Base-by-base conservation (phyloP, 2,797 vertebrate species). In the Hyperoplus lanceolatus region DNA sequence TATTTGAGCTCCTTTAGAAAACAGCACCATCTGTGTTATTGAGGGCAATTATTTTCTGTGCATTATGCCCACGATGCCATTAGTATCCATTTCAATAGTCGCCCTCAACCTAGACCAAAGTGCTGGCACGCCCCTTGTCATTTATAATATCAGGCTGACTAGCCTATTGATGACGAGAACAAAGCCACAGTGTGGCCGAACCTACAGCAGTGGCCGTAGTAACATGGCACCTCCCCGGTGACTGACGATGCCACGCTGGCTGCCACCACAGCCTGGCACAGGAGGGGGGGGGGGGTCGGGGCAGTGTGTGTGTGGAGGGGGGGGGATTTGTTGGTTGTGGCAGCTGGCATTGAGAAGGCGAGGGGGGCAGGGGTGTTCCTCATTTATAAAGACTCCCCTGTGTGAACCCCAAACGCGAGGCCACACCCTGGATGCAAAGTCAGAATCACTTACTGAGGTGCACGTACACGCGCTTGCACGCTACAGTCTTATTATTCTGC, bases 81-180 rank as follows among this genome's bases (percentile, higher is more conserved):
- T 83, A 82, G 81, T 86, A 76, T 90, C 88, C 75, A 59, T 87
- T 86, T 90, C 88, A 90, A 50, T 73, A 54, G 64, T 75, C 8
- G 49, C 75, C 81, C 78, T 89, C 60, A 67, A 82, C 82, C 81
- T 77, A 67, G 72, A 77, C 68, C 86, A 77, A 74, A 74, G 81
- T 48, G 69, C 74, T 88, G 87, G 85, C 83, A 80, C 78, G 4
- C 85, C 83, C 80, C 82, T 64, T 73, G 70, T 88, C 92, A 90
- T 91, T 93, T 89, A 92, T 91, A 92, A 90, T 90, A 91, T 91
- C 87, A 81, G 78, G 73, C 90, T 93, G 92, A 93, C 90, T 92
- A 88, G 89, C 82, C 90, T 83, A 91, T 93, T 92, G 90, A 93
- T 78, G 84, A 71, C 3, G 6, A 70, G 82, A 89, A 94, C 93